These are phyloP conservation scores for Sarcophaga variegata DNA, from an alignment of 2,888 invertebrate species.

Conservation along the genomic window DNA sequence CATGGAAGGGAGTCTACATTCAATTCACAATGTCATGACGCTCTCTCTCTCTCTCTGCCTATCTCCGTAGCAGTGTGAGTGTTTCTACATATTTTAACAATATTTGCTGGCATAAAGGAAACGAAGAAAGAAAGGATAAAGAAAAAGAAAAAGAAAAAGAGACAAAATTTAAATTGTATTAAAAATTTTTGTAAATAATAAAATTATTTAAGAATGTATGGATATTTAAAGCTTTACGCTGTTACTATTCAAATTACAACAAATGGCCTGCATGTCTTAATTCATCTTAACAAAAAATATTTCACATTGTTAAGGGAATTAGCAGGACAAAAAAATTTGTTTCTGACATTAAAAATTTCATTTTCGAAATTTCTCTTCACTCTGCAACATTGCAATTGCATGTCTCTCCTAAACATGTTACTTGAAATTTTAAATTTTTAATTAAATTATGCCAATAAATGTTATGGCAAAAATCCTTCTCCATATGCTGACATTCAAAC, in stretches of 20 bases:
- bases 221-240: no score
- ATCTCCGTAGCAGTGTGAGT: background rate
- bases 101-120: background rate
- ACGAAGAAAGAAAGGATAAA: background rate
- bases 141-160: no score
- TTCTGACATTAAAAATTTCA: no score
- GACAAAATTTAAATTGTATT: background rate
- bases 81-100: background rate
- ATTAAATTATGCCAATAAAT: background rate
- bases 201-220: no score
- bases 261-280: no score
- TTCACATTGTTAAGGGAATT: no score
- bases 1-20: background rate
- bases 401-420: no score
- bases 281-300: no score
- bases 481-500: background rate
- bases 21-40: background rate
- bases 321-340: no score
- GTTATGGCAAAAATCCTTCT: background rate
- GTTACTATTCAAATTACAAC: no score
- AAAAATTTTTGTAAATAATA: background rate
- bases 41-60: background rate
- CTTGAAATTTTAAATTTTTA: background rate
- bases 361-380: no score
- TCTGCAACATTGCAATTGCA: no score